Conservation (phyloP, 2,797 vertebrate genomes). For the Notolepis coatsorum region DNA sequence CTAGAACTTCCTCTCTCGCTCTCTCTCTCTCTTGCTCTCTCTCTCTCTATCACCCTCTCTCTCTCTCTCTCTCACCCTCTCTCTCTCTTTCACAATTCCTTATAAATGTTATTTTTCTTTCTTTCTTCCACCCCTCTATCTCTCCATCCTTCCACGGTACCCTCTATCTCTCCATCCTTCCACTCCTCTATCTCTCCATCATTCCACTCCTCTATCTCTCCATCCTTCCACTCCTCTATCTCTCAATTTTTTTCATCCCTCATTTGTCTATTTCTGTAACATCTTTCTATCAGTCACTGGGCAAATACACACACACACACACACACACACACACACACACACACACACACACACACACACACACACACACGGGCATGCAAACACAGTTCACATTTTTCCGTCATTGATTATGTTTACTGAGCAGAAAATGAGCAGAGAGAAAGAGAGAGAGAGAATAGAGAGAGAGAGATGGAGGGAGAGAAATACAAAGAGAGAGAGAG, state of each 20-base stretch:
- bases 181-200: constrained; percentile 19
- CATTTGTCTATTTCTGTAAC: no score
- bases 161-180: background rate
- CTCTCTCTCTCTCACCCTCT: constrained; percentile 14
- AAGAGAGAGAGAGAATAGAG: constrained; percentile 14
- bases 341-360: constrained; percentile 3
- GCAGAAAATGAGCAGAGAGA: constrained; percentile 68
- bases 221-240: constrained; percentile 11
- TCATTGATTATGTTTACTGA: constrained; percentile 73
- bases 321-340: background rate
- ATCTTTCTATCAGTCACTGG: no score
- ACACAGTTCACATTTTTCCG: constrained; percentile 42
- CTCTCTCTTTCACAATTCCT: constrained; percentile 18
- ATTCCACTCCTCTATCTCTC: constrained; percentile 9
- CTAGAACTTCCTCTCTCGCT: background rate
- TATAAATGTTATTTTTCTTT: background rate
- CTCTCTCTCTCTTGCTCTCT: background rate
- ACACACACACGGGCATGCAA: background rate
- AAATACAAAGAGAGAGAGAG: background rate
- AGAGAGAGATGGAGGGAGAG: constrained; percentile 15
- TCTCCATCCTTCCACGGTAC: background rate
- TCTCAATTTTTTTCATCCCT: constrained; percentile 23
- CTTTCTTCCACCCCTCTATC: constrained; percentile 17
- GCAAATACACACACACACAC: background rate
- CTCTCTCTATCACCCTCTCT: constrained; percentile 5